Evolutionary conservation across 1,140 invertebrate species (phyloP), one percentile per base, ranked within the genome.

Genomic region (Drosophila sproati): DNA sequence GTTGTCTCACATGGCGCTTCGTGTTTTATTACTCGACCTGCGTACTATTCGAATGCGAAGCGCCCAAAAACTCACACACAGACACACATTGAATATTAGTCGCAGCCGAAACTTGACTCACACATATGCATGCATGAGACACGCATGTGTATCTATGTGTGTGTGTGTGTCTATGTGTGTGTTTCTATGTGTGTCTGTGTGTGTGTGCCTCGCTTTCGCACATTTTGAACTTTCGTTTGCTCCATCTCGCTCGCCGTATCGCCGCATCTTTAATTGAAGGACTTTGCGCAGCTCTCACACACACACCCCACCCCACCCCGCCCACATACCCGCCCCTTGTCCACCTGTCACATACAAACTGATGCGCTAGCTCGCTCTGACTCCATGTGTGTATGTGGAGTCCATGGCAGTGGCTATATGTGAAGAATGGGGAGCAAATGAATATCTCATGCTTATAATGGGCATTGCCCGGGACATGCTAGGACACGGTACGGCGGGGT

Each of bases 11-110:
- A 73, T 73, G 62, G 57, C 69, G 70, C 83, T 87, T 87, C 83
- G 83, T 87, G 83, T 87, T 87, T 87, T 87, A 87, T 87, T 87
- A 88, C 83, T 88, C 83, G 82, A 86, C 82, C 82, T 86, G 82
- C 82, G 82, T 87, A 87, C 82, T 76, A 76, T 76, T 76, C 73
- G 73, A 76, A 76, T 76, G 73, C 66, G 73, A 75, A 70, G 62
- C 12, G 31, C 60, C 60, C 68, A 48, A 41, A 60, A 51, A 68
- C 75, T 48, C 60, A 56, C 48, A 78, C 57, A 66, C 69, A 63
- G 71, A 54, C 62, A 67, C 39, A 45, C 68, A 71, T 73, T 29
- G 55, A 70, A 56, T 70, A 62, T 74, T 70, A 74, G 73, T 51
- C 50, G 66, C 54, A 68, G 59, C 66, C 67, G 60, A 76, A 72